phyloP scores from a whole-genome alignment of 1,140 invertebrate species.

The Drosophila insularis region DNA sequence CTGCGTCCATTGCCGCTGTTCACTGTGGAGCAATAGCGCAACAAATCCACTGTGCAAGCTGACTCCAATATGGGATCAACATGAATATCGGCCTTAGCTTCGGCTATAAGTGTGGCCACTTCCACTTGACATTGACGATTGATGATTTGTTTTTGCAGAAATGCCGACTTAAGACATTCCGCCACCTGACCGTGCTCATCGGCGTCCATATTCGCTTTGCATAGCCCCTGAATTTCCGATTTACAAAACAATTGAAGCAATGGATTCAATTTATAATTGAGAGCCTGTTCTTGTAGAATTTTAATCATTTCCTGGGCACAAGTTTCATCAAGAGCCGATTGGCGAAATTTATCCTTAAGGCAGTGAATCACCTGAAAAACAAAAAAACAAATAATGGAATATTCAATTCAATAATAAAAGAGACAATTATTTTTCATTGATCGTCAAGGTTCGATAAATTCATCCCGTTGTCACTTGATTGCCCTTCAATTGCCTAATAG shows the following conservation, averaged over 20 bases:
- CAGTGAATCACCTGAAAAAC: slow-evolving; percentile 86
- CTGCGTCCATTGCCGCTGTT: slow-evolving; percentile 93
- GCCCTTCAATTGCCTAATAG: neutral
- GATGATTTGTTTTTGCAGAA: slow-evolving; percentile 88
- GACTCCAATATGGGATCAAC: slow-evolving; percentile 91
- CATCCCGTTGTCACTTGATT: neutral
- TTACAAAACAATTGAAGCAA: slow-evolving; percentile 90
- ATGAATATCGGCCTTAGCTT: slow-evolving; percentile 91
- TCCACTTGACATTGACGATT: slow-evolving; percentile 89
- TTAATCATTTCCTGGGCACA: slow-evolving; percentile 92
- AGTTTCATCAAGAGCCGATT: slow-evolving; percentile 87
- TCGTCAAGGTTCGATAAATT: neutral
- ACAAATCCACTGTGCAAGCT: slow-evolving; percentile 90
- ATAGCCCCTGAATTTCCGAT: slow-evolving; percentile 87
- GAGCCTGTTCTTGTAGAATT: slow-evolving; percentile 92
- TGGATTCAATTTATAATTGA: slow-evolving; percentile 94
- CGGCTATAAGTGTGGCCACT: slow-evolving; percentile 91
- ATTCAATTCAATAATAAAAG: neutral
- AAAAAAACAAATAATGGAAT: neutral
- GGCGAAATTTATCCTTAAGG: slow-evolving; percentile 89
- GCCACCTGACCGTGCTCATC: slow-evolving; percentile 86
- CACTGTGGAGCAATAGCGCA: slow-evolving; percentile 92
- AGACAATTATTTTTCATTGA: neutral
- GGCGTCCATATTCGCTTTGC: slow-evolving; percentile 83
- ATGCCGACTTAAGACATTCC: slow-evolving; percentile 94